Evolutionary conservation across 2,888 invertebrate genomes (phyloP).

Genomic region (Tetrapedia diversipes): DNA sequence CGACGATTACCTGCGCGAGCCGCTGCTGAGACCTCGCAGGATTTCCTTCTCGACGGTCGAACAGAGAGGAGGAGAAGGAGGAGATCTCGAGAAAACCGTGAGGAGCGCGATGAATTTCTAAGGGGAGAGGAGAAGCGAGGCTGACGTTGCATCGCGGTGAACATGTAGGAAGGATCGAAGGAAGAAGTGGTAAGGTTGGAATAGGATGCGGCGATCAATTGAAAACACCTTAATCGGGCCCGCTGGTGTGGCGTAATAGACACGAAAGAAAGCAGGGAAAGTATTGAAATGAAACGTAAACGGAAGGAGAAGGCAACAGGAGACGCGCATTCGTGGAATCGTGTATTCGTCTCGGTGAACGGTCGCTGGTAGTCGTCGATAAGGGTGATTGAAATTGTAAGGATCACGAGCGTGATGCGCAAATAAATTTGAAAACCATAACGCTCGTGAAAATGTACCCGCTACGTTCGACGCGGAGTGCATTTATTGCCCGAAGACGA

Average conservation of each 20-base stretch:
- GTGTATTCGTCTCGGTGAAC: no score
- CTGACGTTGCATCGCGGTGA: no score
- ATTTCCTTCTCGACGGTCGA: background rate
- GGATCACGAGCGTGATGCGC: background rate
- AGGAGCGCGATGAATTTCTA: background rate
- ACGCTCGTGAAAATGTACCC: conserved; percentile 23
- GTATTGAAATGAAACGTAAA: conserved; percentile 36
- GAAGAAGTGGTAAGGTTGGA: background rate
- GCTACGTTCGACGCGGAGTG: background rate
- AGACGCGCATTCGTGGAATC: no score
- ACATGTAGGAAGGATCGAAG: no score
- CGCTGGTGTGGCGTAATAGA: conserved; percentile 44
- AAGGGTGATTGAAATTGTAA: background rate
- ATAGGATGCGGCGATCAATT: conserved; percentile 15
- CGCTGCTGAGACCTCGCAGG: conserved; percentile 5
- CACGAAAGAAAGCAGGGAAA: conserved; percentile 53
- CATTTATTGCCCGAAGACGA: conserved; percentile 14
- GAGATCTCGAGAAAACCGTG: background rate
- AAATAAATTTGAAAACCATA: background rate
- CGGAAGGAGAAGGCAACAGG: no score
- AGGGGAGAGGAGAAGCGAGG: no score
- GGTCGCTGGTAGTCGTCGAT: background rate
- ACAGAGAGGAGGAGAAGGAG: background rate
- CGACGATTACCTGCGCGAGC: conserved; percentile 39
- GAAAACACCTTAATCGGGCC: conserved; percentile 12